These are phyloP conservation scores for Panzeria rudis DNA, from an alignment of 2,888 invertebrate species.

Conservation along the genomic window DNA sequence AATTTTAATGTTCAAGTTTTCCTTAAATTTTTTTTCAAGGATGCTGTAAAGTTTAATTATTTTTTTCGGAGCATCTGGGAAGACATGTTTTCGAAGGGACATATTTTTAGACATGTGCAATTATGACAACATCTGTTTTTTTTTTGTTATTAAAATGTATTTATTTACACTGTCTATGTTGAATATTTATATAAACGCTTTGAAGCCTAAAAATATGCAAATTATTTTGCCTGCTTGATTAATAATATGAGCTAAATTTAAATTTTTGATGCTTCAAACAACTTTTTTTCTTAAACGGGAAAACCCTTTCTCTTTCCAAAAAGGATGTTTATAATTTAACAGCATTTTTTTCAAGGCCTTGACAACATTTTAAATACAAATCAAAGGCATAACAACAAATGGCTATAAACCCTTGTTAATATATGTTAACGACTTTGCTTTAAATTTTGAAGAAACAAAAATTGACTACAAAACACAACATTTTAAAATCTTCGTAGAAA, in stretches of 20 bases:
- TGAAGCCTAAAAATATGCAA: slow-evolving; percentile 50
- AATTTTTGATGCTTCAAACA: neutral
- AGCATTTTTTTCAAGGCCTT: slow-evolving; percentile 26
- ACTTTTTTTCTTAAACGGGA: neutral
- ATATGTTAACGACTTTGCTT: slow-evolving; percentile 70
- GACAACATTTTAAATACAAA: slow-evolving; percentile 62
- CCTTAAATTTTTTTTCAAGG: neutral
- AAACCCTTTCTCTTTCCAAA: slow-evolving; percentile 6
- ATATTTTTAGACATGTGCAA: neutral
- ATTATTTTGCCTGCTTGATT: slow-evolving; percentile 2
- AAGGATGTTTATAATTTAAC: slow-evolving; percentile 28
- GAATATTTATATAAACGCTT: neutral
- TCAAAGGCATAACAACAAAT: slow-evolving; percentile 60
- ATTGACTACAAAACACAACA: neutral
- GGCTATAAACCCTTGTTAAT: slow-evolving; percentile 71
- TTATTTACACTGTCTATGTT: neutral
- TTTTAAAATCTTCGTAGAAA: slow-evolving; percentile 24
- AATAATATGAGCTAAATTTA: neutral
- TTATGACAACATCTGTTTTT: slow-evolving; percentile 17
- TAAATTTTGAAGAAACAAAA: slow-evolving; percentile 43
- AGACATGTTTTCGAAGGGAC: neutral
- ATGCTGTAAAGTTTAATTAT: neutral
- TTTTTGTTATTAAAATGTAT: neutral
- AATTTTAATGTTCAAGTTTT: neutral
- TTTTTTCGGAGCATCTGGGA: neutral